These are phyloP conservation scores for Brachionus calyciflorus DNA, from an alignment of 1,140 invertebrate species.

Conservation along the genomic window DNA sequence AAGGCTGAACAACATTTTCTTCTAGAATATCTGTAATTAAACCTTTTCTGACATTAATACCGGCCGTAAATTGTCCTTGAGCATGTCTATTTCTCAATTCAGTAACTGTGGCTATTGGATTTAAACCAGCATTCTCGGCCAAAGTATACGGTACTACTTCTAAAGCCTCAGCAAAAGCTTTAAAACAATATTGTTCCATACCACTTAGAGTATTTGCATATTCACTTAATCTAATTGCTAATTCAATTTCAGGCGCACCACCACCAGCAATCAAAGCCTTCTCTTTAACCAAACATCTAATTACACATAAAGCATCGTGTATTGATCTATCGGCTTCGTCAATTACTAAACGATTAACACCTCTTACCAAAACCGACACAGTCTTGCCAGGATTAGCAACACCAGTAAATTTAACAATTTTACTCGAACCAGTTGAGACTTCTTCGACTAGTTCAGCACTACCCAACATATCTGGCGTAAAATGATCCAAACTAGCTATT, in stretches of 20 bases:
- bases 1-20: conserved; percentile 94
- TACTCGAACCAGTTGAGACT: conserved; percentile 79
- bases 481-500: conserved; percentile 97
- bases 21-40: conserved; percentile 4
- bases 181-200: conserved; percentile 85
- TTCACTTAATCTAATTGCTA: conserved; percentile 78
- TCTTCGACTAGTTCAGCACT: conserved; percentile 92
- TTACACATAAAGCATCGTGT: conserved; percentile 96
- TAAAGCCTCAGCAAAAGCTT: conserved; percentile 89
- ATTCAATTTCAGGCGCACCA: conserved; percentile 92
- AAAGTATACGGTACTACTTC: conserved; percentile 95
- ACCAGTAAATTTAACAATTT: conserved; percentile 91
- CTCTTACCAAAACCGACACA: conserved; percentile 86
- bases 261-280: conserved; percentile 85
- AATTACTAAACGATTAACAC: conserved; percentile 90
- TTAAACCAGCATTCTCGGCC: conserved; percentile 98
- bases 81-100: conserved; percentile 91
- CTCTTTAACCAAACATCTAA: conserved; percentile 91
- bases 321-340: conserved; percentile 91
- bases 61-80: conserved; percentile 73
- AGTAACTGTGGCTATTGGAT: conserved; percentile 93
- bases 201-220: conserved; percentile 79
- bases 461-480: conserved; percentile 82
- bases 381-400: conserved; percentile 82
- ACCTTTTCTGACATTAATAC: conserved; percentile 88